phyloP scores from a whole-genome alignment of 2,797 vertebrate species.

The Remorina albescens region DNA sequence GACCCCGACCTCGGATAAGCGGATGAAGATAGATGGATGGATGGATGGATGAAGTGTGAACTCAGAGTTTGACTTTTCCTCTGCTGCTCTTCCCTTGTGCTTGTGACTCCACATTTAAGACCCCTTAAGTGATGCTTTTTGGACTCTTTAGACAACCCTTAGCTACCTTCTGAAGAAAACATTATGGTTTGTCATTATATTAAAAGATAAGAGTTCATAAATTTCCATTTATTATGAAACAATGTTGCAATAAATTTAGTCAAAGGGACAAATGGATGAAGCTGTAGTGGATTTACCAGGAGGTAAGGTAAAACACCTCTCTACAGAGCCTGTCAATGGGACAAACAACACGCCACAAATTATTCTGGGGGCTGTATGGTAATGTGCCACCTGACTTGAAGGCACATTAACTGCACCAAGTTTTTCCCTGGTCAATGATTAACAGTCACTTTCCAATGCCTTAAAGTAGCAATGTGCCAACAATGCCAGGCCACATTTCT shows the following conservation, averaged over 20 bases:
- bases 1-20: too few species aligned
- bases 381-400: neutral
- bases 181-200: neutral
- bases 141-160: neutral
- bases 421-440: too few species aligned
- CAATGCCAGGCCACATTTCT: too few species aligned
- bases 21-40: too few species aligned
- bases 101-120: neutral
- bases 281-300: too few species aligned
- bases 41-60: neutral
- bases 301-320: too few species aligned
- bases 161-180: neutral
- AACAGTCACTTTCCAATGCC: too few species aligned
- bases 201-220: neutral
- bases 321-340: neutral
- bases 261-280: too few species aligned
- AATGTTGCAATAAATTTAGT: too few species aligned
- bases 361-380: neutral
- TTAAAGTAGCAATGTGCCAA: too few species aligned
- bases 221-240: neutral
- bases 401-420: too few species aligned
- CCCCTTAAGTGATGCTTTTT: too few species aligned
- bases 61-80: slow-evolving; percentile 4
- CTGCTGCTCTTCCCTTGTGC: neutral
- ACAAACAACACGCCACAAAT: neutral